phyloP scores from a whole-genome alignment of 2,888 invertebrate species.

The Hemaris fuciformis region DNA sequence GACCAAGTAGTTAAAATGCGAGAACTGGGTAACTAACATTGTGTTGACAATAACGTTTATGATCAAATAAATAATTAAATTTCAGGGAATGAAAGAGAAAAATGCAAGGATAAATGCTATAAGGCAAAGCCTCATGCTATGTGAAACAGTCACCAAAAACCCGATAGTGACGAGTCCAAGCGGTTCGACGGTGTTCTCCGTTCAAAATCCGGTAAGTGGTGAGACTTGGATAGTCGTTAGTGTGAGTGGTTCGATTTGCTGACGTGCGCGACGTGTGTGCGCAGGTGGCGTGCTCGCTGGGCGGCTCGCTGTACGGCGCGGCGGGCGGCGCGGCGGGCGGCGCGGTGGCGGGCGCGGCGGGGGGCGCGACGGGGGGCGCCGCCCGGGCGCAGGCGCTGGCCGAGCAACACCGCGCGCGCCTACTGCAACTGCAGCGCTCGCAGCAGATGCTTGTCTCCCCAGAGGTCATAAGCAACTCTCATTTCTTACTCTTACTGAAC shows the following conservation, averaged over 20 bases:
- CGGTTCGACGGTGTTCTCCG: conserved; percentile 83
- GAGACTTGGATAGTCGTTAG: not conserved
- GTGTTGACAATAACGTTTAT: too few relatives aligned
- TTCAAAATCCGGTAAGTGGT: conserved; percentile 70
- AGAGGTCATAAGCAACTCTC: too few relatives aligned
- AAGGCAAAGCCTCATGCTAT: conserved; percentile 94
- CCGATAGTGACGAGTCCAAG: conserved; percentile 76
- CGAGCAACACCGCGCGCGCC: conserved; percentile 84
- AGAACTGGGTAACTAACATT: too few relatives aligned
- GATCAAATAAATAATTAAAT: not conserved
- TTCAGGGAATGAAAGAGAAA: conserved; percentile 77
- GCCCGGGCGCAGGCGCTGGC: conserved; percentile 76
- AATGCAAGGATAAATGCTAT: conserved; percentile 92
- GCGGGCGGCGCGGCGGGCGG: conserved; percentile 17
- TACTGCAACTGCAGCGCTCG: conserved; percentile 89
- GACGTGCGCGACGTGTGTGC: not conserved
- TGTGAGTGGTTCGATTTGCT: not conserved
- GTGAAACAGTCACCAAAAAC: conserved; percentile 86
- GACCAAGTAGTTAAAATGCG: too few relatives aligned
- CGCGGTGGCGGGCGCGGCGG: conserved; percentile 26
- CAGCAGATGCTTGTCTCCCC: conserved; percentile 89
- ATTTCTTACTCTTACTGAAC: too few relatives aligned
- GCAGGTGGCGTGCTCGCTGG: conserved; percentile 40
- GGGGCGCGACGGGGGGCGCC: conserved; percentile 42
- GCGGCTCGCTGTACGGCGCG: conserved; percentile 42